Percentiles rank a stretch among this genome's conserved stretches.
These are phyloP conservation scores for Cairina moschata DNA, from an alignment of 2,113 vertebrate genomes.

Conservation along the genomic window DNA sequence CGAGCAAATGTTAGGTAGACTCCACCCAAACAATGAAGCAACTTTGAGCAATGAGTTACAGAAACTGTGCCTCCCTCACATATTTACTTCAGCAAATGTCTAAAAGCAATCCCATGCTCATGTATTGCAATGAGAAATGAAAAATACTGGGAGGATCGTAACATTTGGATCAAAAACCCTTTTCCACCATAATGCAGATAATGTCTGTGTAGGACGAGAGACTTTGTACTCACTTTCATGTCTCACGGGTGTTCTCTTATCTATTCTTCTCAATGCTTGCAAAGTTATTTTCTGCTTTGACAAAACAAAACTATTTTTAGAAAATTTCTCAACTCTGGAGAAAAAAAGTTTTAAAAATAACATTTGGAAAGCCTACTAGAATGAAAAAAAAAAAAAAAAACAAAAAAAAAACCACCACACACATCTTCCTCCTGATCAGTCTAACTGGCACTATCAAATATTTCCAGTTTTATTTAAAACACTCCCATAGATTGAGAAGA, in stretches of 20 bases:
- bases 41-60: constrained; percentile 25
- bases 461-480: neutral
- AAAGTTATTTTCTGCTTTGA: constrained; percentile 17
- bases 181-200: constrained; percentile 21
- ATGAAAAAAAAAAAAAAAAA: neutral
- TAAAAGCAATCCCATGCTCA: neutral
- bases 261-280: neutral
- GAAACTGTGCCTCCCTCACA: constrained; percentile 43
- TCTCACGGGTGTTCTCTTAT: constrained; percentile 17
- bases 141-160: neutral
- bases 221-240: neutral
- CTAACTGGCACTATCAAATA: neutral
- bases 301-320: constrained; percentile 36
- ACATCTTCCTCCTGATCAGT: neutral
- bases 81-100: neutral
- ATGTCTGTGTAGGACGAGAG: neutral
- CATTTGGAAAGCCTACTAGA: neutral
- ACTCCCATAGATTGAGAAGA: neutral
- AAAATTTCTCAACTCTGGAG: neutral
- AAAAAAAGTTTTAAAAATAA: neutral
- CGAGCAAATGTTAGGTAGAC: neutral
- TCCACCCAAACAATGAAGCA: constrained; percentile 42
- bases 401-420: neutral
- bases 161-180: neutral
- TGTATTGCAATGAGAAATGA: neutral